Evolutionary conservation across 2,797 vertebrate genomes (phyloP).

Genomic region (Chloroceryle inda): DNA sequence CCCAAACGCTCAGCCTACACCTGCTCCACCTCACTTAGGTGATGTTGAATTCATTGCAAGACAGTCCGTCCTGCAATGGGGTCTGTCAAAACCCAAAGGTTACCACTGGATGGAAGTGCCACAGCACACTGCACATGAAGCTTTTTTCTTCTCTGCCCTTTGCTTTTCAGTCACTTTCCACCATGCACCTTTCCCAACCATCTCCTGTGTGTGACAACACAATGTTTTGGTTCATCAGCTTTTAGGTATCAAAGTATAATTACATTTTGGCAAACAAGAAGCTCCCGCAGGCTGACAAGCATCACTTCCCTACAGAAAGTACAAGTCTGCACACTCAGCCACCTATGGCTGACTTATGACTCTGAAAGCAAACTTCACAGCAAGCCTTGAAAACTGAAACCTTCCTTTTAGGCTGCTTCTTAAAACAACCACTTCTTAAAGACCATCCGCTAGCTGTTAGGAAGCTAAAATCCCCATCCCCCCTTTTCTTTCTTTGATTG

Average conservation of each 20-base stretch:
- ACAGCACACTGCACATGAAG: neutral
- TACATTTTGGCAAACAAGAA: constrained; percentile 1
- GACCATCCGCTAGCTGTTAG: neutral
- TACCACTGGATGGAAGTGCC: neutral
- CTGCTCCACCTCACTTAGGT: neutral
- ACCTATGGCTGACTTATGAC: neutral
- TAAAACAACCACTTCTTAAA: neutral
- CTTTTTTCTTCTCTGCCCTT: neutral
- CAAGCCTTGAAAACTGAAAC: neutral
- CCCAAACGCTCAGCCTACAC: neutral
- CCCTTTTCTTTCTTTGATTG: neutral
- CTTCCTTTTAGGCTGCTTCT: neutral
- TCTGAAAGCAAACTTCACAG: neutral
- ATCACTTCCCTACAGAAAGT: neutral
- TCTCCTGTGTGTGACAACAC: neutral
- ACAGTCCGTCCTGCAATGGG: accelerated
- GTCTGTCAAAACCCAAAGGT: neutral
- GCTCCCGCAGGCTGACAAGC: neutral
- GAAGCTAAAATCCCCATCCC: neutral
- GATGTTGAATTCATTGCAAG: neutral
- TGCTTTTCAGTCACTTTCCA: neutral
- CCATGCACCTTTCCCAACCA: neutral
- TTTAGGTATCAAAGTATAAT: neutral
- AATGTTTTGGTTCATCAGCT: neutral
- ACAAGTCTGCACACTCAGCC: neutral